Evolutionary conservation across 2,797 vertebrate genomes (phyloP), one percentile per base, ranked within the genome.

Genomic region (Sebastes umbrosus): DNA sequence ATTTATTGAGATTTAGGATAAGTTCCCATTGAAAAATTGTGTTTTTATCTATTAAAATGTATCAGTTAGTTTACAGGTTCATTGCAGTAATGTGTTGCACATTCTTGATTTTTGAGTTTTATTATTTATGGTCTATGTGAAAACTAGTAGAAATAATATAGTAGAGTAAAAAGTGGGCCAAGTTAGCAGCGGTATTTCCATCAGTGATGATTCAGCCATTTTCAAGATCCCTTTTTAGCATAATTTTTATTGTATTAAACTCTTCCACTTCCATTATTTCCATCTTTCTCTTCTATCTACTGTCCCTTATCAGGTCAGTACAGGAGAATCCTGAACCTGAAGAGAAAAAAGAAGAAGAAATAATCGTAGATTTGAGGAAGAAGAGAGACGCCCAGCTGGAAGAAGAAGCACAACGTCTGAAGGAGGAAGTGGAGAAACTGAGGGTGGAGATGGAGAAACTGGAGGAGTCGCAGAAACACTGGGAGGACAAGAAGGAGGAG

Each of bases 401-500:
- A 75, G 95, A 97, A 55, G 90, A 95, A 3, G 91, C 97, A 75
- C 94, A 95, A 71, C 92, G 93, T 29, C 94, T 97, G 79, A 96
- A 94, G 78, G 92, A 96, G 32, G 96, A 97, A 52, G 87, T 96
- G 86, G 96, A 96, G 36, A 92, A 92, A 3, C 96, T 96, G 87
- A 95, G 95, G 86, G 96, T 97, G 93, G 96, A 97, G 88, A 93
- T 95, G 90, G 85, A 93, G 82, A 95, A 95, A 74, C 94, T 97
- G 84, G 96, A 96, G 75, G 96, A 97, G 63, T 95, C 93, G 1
- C 96, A 96, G 80, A 95, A 95, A 67, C 94, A 95, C 57, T 97
- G 96, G 92, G 95, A 96, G n/a, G 88, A 91, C 59, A 88, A 25
- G 82, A 94, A 87, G 58, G 89, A 94, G 78, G 93, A 90, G 29